Percentiles rank a stretch among this genome's conserved stretches.
Evolutionary conservation across 1,140 invertebrate species (phyloP).

Genomic region (Diabrotica virgifera): DNA sequence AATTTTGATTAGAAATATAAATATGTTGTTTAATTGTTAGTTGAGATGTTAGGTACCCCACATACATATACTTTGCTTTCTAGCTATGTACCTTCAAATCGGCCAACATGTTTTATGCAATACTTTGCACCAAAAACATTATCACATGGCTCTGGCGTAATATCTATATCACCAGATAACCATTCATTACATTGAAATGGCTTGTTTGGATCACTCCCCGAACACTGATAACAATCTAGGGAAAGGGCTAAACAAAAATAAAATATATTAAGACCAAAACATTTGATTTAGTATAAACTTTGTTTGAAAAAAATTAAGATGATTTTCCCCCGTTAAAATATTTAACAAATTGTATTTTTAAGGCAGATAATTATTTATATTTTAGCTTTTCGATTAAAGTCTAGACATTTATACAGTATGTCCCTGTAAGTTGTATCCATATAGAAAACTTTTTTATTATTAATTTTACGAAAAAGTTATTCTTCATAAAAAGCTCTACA

Average conservation of each 20-base stretch:
- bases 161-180: constrained; percentile 67
- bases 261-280: neutral
- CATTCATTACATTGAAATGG: constrained; percentile 88
- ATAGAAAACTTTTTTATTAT: no score
- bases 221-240: constrained; percentile 87
- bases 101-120: constrained; percentile 91
- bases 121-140: constrained; percentile 79
- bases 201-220: constrained; percentile 71
- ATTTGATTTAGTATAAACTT: no score
- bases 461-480: no score
- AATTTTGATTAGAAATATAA: no score
- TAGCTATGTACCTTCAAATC: constrained; percentile 80
- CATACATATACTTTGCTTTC: neutral
- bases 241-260: constrained; percentile 53
- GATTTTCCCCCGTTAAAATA: no score
- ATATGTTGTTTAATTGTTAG: neutral
- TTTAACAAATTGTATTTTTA: no score
- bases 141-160: constrained; percentile 70
- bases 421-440: no score
- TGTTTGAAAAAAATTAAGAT: no score
- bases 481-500: no score
- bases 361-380: no score
- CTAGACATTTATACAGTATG: no score
- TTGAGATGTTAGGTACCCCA: neutral
- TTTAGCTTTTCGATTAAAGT: no score